Evolutionary conservation across 2,797 vertebrate genomes (phyloP).

Genomic region (Acanthiza pusilla): DNA sequence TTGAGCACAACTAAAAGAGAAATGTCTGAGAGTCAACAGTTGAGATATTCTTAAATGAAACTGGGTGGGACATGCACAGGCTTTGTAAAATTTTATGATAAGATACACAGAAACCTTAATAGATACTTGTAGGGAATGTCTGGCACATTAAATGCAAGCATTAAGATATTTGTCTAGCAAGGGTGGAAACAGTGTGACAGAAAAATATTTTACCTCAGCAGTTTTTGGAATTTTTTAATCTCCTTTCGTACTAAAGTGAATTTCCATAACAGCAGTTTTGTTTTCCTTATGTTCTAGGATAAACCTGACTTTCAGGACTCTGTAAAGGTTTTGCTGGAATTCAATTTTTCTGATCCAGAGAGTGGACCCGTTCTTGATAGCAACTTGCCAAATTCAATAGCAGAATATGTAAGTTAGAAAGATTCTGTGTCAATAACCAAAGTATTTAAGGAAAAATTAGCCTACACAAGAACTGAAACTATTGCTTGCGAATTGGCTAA

Average conservation of each 20-base stretch:
- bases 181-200: neutral
- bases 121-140: neutral
- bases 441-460: neutral
- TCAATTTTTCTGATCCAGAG: conserved; percentile 84
- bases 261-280: neutral
- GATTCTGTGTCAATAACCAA: neutral
- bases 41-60: neutral
- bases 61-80: neutral
- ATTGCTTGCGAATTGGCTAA: neutral
- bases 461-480: neutral
- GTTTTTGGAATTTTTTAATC: neutral
- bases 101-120: neutral
- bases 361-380: conserved; percentile 88
- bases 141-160: neutral
- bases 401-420: conserved; percentile 83
- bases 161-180: neutral
- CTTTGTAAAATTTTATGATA: neutral
- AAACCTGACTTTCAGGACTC: conserved; percentile 90
- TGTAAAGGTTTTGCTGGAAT: conserved; percentile 87
- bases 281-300: conserved; percentile 71
- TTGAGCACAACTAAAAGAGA: neutral
- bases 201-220: neutral
- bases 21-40: neutral
- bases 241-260: neutral
- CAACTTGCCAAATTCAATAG: conserved; percentile 81